Evolutionary conservation across 2,888 invertebrate species (phyloP), one percentile per base, ranked within the genome.

Genomic region (Norana najaformis): DNA sequence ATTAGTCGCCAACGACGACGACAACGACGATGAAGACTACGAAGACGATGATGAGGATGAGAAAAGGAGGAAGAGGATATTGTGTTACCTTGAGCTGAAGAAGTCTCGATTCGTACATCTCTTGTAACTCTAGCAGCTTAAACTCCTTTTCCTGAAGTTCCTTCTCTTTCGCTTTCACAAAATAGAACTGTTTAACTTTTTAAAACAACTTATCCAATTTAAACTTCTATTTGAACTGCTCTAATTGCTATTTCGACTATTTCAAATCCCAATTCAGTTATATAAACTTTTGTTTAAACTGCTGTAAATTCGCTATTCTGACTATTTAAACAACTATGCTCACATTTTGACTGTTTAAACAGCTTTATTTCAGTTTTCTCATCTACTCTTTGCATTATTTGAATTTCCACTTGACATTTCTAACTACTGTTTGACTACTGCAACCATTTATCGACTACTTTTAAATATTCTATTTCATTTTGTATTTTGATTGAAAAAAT

Each of bases 21-120:
- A 85, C 37, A 35, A 85, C 37, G 85, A 16, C 18, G 83, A 83
- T 34, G 83, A 83, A n/a, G 83, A 83, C 35, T n/a, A 83, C 3
- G 83, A 83, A n/a, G 3, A 34, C n/a, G 13, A 35, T 36, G 35
- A 34, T 83, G 34, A 83, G 13, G 83, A 83, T 41, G 41, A 18
- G 47, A 4, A 8, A 39, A 39, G 13, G 11, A 18, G 11, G 0
- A 30, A 13, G 69, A 69, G n/a, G 69, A 69, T 8, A 5, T 8
- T 5, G n/a, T 69, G 30, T 8, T 30, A 92, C 92, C 90, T 92
- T 92, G 23, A 92, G 85, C 88, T 92, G 91, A 23, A 92, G 83
- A 89, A 92, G 89, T 89, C 92, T 47, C 38, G 90, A 90, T 88
- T 92, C 92, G 69, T 92, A 92, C n/a, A 92, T 90, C 89, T 92